These are phyloP conservation scores for Salticus scenicus DNA, from an alignment of 2,888 invertebrate species.

Conservation along the genomic window DNA sequence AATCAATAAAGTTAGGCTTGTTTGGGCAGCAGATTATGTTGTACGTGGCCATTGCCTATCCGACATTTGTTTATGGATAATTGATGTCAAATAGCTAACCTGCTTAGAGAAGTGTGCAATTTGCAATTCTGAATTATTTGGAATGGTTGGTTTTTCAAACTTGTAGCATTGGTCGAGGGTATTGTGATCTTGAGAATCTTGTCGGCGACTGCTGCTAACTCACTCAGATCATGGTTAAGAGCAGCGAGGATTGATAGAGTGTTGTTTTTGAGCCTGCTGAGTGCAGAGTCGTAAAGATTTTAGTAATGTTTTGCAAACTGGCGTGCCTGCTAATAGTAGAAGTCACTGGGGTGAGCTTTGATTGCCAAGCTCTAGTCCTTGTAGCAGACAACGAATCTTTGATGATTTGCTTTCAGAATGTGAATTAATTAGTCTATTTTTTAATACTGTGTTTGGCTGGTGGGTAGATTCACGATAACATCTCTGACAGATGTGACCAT, in stretches of 20 bases:
- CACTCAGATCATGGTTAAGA: too few relatives aligned
- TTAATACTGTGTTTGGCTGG: not conserved
- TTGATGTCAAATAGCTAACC: too few relatives aligned
- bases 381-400: too few relatives aligned
- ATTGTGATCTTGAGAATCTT: not conserved
- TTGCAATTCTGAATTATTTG: not conserved
- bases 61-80: too few relatives aligned
- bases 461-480: too few relatives aligned
- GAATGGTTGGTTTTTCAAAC: not conserved
- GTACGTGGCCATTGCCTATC: too few relatives aligned
- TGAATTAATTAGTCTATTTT: too few relatives aligned
- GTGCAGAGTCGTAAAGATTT: not conserved
- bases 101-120: not conserved
- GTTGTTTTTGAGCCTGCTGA: too few relatives aligned
- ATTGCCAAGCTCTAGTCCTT: conserved; percentile 16
- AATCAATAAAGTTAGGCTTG: not conserved
- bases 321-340: not conserved
- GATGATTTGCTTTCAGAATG: too few relatives aligned
- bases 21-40: not conserved
- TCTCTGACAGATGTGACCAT: too few relatives aligned
- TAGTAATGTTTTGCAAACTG: not conserved
- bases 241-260: too few relatives aligned
- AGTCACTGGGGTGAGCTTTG: not conserved
- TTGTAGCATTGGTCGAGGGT: not conserved
- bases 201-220: not conserved